These are phyloP conservation scores for Venusia cambrica DNA, from an alignment of 2,888 invertebrate species.

Conservation along the genomic window DNA sequence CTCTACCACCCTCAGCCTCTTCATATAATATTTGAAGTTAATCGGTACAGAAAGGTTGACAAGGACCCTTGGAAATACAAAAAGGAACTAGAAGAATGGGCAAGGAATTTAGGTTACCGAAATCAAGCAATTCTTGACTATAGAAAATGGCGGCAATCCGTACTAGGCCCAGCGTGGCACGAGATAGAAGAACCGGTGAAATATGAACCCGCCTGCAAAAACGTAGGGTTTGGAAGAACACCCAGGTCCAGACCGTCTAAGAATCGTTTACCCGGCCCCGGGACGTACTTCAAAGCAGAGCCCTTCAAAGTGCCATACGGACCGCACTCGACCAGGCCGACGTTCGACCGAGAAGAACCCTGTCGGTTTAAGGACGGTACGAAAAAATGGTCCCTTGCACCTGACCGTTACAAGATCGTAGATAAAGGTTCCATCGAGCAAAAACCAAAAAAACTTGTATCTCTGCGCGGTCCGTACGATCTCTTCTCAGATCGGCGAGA, in stretches of 20 bases:
- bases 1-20: slow-evolving; percentile 51
- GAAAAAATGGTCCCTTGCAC: slow-evolving; percentile 58
- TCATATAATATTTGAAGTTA: slow-evolving; percentile 45
- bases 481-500: slow-evolving; percentile 76
- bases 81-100: slow-evolving; percentile 64
- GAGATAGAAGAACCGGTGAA: slow-evolving; percentile 33
- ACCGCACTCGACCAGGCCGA: slow-evolving; percentile 53
- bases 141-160: slow-evolving; percentile 45
- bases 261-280: slow-evolving; percentile 51
- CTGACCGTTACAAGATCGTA: slow-evolving; percentile 58
- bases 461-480: slow-evolving; percentile 64
- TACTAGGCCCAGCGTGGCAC: slow-evolving; percentile 65
- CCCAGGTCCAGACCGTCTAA: slow-evolving; percentile 38
- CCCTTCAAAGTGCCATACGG: slow-evolving; percentile 59
- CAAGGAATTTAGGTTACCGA: slow-evolving; percentile 63
- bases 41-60: slow-evolving; percentile 35
- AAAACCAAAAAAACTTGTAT: slow-evolving; percentile 59
- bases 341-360: slow-evolving; percentile 58
- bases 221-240: slow-evolving; percentile 60
- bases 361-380: slow-evolving; percentile 57
- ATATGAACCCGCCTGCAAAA: slow-evolving; percentile 51
- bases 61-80: slow-evolving; percentile 66
- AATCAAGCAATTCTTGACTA: slow-evolving; percentile 53
- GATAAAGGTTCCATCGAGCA: slow-evolving; percentile 59
- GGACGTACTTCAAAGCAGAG: slow-evolving; percentile 52